These are phyloP conservation scores for Listrodromus nycthemerus DNA, from an alignment of 2,888 invertebrate genomes.

Conservation along the genomic window DNA sequence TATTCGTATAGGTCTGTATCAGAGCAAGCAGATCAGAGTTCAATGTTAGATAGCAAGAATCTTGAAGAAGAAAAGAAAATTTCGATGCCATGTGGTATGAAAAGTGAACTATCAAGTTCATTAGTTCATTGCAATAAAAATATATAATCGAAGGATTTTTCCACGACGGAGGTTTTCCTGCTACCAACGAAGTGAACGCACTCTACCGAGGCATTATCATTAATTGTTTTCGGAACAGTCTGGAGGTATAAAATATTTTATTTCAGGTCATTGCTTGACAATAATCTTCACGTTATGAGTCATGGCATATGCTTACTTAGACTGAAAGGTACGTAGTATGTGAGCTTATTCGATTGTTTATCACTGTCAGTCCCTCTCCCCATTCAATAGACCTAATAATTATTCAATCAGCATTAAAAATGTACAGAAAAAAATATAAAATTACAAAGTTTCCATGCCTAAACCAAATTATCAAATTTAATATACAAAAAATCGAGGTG, in stretches of 20 bases:
- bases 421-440: not conserved
- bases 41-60: slow-evolving; percentile 21
- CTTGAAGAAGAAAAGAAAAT: not conserved
- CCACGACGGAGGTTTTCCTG: not conserved
- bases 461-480: too few species aligned
- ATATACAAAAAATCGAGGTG: too few species aligned
- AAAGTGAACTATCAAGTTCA: slow-evolving; percentile 9
- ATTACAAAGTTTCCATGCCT: too few species aligned
- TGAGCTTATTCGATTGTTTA: slow-evolving; percentile 11
- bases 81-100: slow-evolving; percentile 13
- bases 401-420: not conserved
- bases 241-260: slow-evolving; percentile 7
- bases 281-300: slow-evolving; percentile 2
- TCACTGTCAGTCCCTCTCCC: slow-evolving; percentile 42
- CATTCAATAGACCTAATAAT: slow-evolving; percentile 15
- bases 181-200: not conserved
- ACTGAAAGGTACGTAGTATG: slow-evolving; percentile 4
- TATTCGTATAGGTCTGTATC: not conserved
- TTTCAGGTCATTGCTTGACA: not conserved
- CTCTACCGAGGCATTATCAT: not conserved
- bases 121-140: not conserved
- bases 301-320: slow-evolving; percentile 33
- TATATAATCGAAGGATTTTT: not conserved
- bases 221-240: not conserved
- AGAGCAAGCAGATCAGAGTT: slow-evolving; percentile 34